Evolutionary conservation across 1,140 invertebrate genomes (phyloP).

Genomic region (Euglossa dilemma): DNA sequence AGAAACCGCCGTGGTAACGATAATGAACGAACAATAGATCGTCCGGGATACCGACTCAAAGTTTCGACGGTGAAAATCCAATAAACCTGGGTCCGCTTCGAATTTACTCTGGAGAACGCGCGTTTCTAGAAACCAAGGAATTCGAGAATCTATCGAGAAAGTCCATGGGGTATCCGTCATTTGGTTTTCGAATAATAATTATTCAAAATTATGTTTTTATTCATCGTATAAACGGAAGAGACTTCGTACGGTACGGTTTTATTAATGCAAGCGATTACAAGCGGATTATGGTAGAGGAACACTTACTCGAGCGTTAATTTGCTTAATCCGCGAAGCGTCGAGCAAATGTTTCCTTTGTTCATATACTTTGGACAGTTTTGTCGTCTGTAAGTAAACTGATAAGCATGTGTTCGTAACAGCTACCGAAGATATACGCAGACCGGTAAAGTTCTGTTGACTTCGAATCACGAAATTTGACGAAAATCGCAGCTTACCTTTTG

Average conservation of each 20-base stretch:
- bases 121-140: background rate
- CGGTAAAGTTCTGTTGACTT: conserved; percentile 12
- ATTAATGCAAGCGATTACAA: no score
- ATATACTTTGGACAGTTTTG: background rate
- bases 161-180: no score
- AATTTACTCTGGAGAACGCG: background rate
- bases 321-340: background rate
- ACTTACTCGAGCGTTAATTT: background rate
- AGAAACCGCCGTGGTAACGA: background rate
- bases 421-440: background rate
- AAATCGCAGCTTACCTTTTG: background rate
- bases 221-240: no score
- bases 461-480: background rate
- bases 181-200: no score
- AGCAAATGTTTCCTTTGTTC: background rate
- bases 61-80: background rate
- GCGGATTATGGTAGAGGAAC: no score
- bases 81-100: background rate
- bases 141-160: no score
- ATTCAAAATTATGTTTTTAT: no score
- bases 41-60: background rate
- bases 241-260: no score
- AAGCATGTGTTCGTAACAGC: conserved; percentile 1
- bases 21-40: background rate
- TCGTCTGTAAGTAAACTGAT: background rate